These are phyloP conservation scores for Aotus griseimembra DNA, from an alignment of 2,797 vertebrate genomes.

Conservation along the genomic window DNA sequence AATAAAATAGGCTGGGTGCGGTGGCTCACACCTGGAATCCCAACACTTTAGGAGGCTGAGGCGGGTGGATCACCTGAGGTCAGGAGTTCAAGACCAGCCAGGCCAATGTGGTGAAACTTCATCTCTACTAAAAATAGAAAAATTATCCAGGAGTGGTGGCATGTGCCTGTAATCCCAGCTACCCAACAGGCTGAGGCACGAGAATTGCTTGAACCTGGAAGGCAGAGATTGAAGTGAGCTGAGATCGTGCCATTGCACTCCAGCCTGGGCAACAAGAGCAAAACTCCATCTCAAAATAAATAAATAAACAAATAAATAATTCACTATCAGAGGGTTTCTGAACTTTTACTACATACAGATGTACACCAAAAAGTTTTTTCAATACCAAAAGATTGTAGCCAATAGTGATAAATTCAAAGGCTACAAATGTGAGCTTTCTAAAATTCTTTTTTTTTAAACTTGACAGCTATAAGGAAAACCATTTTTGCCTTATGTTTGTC, in stretches of 20 bases:
- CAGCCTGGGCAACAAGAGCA: background rate
- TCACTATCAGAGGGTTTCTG: background rate
- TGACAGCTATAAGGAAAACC: constrained; percentile 3
- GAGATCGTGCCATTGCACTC: background rate
- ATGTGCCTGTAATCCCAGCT: background rate
- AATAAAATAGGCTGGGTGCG: background rate
- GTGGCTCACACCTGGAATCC: background rate
- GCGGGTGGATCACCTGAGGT: background rate
- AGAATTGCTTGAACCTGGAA: background rate
- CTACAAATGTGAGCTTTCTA: background rate
- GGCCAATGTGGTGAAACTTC: background rate
- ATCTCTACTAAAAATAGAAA: background rate
- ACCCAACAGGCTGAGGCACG: background rate
- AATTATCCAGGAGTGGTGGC: background rate
- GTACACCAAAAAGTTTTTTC: background rate
- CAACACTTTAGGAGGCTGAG: background rate
- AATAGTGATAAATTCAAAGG: background rate
- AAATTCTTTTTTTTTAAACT: constrained; percentile 37
- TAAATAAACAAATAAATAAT: background rate
- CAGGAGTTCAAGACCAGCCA: background rate
- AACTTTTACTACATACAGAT: constrained; percentile 1
- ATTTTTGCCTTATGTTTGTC: background rate
- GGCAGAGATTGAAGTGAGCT: background rate
- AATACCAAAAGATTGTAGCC: background rate
- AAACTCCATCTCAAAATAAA: background rate